Conservation (phyloP, 2,113 vertebrate genomes). For the Corvus hawaiiensis region DNA sequence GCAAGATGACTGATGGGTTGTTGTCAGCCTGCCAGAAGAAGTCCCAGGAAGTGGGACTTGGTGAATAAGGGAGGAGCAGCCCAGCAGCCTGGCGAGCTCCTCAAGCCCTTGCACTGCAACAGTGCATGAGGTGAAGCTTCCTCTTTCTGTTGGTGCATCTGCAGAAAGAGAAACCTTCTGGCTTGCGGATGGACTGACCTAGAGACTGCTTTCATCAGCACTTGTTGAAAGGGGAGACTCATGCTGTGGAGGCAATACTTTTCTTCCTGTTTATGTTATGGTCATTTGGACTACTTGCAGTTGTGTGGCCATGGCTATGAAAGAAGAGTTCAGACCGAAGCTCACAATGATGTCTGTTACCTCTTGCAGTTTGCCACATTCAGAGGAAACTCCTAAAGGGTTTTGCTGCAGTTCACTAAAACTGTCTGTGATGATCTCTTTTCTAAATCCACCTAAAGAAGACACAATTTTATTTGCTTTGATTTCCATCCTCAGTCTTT, state of each 20-base stretch:
- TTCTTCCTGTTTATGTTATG: neutral
- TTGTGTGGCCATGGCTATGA: neutral
- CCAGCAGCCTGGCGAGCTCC: neutral
- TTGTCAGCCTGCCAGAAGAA: neutral
- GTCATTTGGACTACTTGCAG: neutral
- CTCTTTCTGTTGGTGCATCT: neutral
- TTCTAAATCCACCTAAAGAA: neutral
- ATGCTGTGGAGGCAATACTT: neutral
- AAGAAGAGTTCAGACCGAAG: neutral
- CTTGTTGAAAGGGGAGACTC: neutral
- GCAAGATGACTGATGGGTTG: neutral
- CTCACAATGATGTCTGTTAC: neutral
- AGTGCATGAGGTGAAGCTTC: neutral
- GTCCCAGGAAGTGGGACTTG: neutral
- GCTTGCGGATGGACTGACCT: neutral
- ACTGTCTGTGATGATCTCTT: neutral
- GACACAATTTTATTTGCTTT: neutral
- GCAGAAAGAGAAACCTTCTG: neutral
- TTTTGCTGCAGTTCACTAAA: neutral
- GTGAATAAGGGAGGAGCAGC: neutral
- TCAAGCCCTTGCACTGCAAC: neutral
- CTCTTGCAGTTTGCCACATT: neutral
- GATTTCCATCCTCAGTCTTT: neutral
- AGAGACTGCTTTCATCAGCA: neutral
- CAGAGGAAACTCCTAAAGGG: neutral